Base-by-base conservation (phyloP, 2,888 invertebrate genomes). In the Napeogenes inachia region DNA sequence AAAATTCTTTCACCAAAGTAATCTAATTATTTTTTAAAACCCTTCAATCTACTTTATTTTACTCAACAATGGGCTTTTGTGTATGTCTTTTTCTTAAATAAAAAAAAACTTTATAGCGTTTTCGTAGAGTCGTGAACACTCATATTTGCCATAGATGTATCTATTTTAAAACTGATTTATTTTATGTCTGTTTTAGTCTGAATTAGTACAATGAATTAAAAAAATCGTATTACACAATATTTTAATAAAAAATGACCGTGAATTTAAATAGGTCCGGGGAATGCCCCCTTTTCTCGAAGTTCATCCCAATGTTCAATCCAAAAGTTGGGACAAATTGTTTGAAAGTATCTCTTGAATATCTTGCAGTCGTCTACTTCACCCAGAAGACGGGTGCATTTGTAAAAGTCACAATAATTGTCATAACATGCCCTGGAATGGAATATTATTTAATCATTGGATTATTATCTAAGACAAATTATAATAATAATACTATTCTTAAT, bases 241-340 rank as follows among this genome's bases (percentile, higher is more conserved):
- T 54, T 54, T 54, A 38, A 46, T 10, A 5, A 13, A n/a, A 38
- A 35, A 2, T n/a, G 6, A 35, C 2, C 4, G 10, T 8, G 32
- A 61, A 46, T 13, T 75, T 69, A 87, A 61, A 86, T 78, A 2
- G 85, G 85, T 38, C 89, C 90, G 0, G 90, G 89, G 66, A 90
- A 90, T 0, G 85, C 84, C 21, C 86, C 85, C 61, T 85, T 89
- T 13, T 73, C 81, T 2, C 89, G 70, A n/a, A 83, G 75, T 0
- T 85, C 89, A 67, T 90, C 82, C 87, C 88, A 90, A 57, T 87
- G 84, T 42, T 77, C 71, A 59, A 88, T 87, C 90, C 90, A 90
- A 63, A 72, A 73, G 70, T 89, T 88, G 8, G 90, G 90, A 70
- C 90, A 90, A 62, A 90, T 80, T 2, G 90, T 89, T 71, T 89